phyloP scores from a whole-genome alignment of 2,113 vertebrate genomes.

The Sorex araneus region DNA sequence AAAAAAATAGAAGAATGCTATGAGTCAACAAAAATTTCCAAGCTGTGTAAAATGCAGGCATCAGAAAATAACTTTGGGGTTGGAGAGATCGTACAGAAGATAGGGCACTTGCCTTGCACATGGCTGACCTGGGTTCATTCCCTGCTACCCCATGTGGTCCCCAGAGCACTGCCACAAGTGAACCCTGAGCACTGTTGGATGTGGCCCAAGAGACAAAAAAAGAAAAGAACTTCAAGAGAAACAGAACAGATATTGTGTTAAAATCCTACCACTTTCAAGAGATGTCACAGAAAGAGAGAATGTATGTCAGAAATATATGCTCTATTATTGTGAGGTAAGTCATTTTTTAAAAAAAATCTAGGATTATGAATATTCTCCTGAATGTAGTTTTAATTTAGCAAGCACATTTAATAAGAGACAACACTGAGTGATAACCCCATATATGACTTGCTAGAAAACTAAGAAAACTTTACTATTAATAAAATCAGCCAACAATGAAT shows the following conservation, averaged over 20 bases:
- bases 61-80: neutral
- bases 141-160: no score
- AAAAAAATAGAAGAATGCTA: neutral
- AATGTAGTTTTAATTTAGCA: slow-evolving; percentile 23
- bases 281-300: neutral
- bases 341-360: neutral
- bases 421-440: neutral
- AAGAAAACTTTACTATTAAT: neutral
- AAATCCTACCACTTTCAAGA: neutral
- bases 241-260: neutral
- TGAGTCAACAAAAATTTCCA: neutral
- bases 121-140: no score
- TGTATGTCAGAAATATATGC: neutral
- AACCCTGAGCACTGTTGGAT: no score
- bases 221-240: neutral
- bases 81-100: no score
- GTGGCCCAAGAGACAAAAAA: no score
- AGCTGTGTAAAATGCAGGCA: neutral
- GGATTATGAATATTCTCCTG: neutral
- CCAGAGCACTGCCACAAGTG: no score
- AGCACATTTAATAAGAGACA: neutral
- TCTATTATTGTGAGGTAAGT: neutral
- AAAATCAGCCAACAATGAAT: neutral
- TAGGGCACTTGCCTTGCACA: no score
- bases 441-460: neutral